Conservation (phyloP, 2,113 vertebrate genomes). For the Tauraco erythrolophus region DNA sequence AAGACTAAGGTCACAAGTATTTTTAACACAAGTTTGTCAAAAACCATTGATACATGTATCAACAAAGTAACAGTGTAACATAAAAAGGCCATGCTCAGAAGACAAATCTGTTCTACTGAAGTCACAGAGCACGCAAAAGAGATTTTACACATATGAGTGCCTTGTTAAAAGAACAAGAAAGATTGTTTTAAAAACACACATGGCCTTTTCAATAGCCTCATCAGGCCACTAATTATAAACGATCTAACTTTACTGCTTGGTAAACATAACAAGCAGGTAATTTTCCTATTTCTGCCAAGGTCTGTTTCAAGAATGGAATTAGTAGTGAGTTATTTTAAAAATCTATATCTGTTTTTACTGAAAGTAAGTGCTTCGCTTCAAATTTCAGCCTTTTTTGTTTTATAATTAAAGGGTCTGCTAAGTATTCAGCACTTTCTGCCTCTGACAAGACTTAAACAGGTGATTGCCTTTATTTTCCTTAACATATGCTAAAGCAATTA, state of each 20-base stretch:
- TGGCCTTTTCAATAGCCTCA: not conserved
- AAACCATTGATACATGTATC: rapidly evolving
- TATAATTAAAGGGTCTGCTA: not conserved
- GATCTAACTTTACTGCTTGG: not conserved
- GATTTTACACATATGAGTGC: not conserved
- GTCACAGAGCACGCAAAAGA: not conserved
- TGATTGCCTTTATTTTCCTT: not conserved
- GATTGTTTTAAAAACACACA: not conserved
- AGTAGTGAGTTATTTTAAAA: not conserved
- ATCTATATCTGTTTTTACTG: too few relatives aligned
- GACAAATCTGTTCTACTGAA: not conserved
- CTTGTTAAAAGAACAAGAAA: not conserved
- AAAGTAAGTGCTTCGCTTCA: not conserved
- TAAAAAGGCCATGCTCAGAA: not conserved
- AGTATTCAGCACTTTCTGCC: not conserved
- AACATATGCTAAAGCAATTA: not conserved
- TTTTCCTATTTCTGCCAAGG: not conserved
- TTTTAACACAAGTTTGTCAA: not conserved
- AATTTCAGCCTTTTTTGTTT: not conserved
- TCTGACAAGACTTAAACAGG: not conserved
- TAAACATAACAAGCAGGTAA: not conserved
- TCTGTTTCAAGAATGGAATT: not conserved
- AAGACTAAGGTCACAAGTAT: not conserved
- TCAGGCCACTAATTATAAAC: not conserved
- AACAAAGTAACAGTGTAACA: not conserved